Conservation (phyloP, 1,140 invertebrate species). For the Condylostylus longicornis region DNA sequence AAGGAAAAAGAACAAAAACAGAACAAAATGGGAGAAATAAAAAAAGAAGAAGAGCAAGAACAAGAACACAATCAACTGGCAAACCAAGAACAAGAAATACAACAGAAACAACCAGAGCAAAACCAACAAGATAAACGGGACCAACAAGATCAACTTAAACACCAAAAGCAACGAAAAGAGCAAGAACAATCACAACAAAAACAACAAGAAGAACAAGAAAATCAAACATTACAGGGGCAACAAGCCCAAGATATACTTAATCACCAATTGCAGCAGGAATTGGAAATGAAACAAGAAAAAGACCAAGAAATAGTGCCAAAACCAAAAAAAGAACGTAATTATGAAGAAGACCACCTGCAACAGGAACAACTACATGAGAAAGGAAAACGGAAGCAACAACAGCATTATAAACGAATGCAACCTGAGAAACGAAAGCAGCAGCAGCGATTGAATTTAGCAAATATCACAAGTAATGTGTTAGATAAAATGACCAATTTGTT, state of each 20-base stretch:
- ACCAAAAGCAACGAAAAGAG: slow-evolving; percentile 5
- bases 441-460: no score
- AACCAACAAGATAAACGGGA: slow-evolving; percentile 16
- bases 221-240: background rate
- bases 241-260: slow-evolving; percentile 27
- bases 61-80: background rate
- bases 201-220: no score
- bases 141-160: slow-evolving; percentile 3
- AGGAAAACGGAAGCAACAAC: slow-evolving; percentile 25
- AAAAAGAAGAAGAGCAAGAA: background rate
- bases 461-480: no score
- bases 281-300: no score
- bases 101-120: slow-evolving; percentile 2
- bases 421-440: no score
- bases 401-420: no score
- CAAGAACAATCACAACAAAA: slow-evolving; percentile 7
- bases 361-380: slow-evolving; percentile 33
- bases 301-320: no score
- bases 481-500: no score
- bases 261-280: slow-evolving; percentile 1
- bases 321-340: no score
- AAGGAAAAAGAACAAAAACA: background rate
- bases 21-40: no score
- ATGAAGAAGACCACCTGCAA: no score
- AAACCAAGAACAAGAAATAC: no score